Conservation (phyloP, 2,888 invertebrate genomes). For the Morpho deidamia region DNA sequence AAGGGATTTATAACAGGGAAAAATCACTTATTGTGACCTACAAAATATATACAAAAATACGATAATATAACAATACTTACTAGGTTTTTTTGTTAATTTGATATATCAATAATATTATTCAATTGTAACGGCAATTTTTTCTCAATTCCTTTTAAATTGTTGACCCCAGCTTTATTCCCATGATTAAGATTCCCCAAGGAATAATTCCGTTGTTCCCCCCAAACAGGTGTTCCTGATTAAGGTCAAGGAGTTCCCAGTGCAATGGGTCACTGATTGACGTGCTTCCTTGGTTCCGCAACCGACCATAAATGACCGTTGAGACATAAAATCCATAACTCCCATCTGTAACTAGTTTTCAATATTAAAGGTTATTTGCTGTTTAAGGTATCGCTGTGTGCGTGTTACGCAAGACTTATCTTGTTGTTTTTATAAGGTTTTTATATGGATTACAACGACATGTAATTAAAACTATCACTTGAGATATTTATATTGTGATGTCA, state of each 20-base stretch:
- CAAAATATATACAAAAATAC: too few species aligned
- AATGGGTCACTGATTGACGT: slow-evolving; percentile 53
- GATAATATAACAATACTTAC: too few species aligned
- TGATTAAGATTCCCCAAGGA: slow-evolving; percentile 66
- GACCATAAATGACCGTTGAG: slow-evolving; percentile 62
- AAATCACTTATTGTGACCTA: too few species aligned
- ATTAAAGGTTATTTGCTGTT: slow-evolving; percentile 6
- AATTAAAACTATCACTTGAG: too few species aligned
- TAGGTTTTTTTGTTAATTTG: too few species aligned
- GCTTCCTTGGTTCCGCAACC: slow-evolving; percentile 40
- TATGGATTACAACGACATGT: not conserved
- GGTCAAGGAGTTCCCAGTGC: slow-evolving; percentile 70
- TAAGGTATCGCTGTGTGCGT: slow-evolving; percentile 6
- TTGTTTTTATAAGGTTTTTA: slow-evolving; percentile 1
- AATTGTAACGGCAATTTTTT: slow-evolving; percentile 9
- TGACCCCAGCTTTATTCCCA: slow-evolving; percentile 49
- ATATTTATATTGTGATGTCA: too few species aligned
- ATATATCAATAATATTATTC: slow-evolving; percentile 15
- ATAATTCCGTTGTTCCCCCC: slow-evolving; percentile 40
- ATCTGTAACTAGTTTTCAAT: not conserved
- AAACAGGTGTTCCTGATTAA: slow-evolving; percentile 69
- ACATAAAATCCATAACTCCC: slow-evolving; percentile 16
- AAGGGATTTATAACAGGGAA: too few species aligned
- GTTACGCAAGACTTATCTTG: not conserved
- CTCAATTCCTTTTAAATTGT: not conserved